Conservation (phyloP, 2,888 invertebrate genomes). For the Papilio elwesi region DNA sequence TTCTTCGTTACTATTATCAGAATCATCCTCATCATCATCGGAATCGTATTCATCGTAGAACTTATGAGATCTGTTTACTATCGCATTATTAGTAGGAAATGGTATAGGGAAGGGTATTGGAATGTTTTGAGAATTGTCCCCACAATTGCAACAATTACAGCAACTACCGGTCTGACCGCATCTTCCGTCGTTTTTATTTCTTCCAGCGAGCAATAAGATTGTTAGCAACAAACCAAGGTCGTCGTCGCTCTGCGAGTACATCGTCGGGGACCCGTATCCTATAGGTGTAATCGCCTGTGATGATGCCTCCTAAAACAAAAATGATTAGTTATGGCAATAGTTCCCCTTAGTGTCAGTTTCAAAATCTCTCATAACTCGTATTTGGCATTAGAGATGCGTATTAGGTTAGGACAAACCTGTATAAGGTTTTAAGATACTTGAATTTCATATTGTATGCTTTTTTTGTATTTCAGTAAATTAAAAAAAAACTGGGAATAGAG, state of each 20-base stretch:
- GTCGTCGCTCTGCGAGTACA: conserved; percentile 49
- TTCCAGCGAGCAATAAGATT: conserved; percentile 59
- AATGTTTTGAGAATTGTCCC: conserved; percentile 51
- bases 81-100: conserved; percentile 60
- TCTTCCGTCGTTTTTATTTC: conserved; percentile 50
- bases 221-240: conserved; percentile 65
- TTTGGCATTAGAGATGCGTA: too few relatives aligned
- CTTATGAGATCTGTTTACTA: conserved; percentile 49
- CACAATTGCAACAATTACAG: conserved; percentile 54
- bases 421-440: too few relatives aligned
- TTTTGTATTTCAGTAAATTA: too few relatives aligned
- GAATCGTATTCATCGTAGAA: conserved; percentile 25
- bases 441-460: too few relatives aligned
- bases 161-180: conserved; percentile 47
- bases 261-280: conserved; percentile 53
- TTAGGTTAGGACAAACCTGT: too few relatives aligned
- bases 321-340: background rate
- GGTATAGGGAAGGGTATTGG: conserved; percentile 68
- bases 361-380: too few relatives aligned
- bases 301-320: conserved; percentile 15
- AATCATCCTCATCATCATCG: conserved; percentile 24
- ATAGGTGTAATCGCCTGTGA: conserved; percentile 21
- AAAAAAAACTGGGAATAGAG: too few relatives aligned
- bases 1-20: conserved; percentile 13
- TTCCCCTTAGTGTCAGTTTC: background rate